Evolutionary conservation across 1,140 invertebrate species (phyloP).

Genomic region (Phocides pigmalion): DNA sequence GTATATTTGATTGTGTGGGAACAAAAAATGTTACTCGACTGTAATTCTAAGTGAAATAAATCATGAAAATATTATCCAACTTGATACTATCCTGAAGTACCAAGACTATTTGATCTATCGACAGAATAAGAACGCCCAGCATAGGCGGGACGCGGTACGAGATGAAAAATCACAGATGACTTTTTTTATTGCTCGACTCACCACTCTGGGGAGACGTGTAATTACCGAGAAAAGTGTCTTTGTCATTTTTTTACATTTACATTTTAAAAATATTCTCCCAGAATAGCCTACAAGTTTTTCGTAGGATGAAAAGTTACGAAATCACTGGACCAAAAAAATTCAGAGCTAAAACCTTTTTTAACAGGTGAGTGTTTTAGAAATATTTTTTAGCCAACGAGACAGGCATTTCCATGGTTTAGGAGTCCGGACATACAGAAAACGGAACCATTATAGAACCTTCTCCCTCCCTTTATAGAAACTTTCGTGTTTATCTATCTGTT

Average conservation of each 20-base stretch:
- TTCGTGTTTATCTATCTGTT: no score
- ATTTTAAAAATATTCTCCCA: background rate
- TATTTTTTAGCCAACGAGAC: no score
- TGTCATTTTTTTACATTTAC: conserved; percentile 5
- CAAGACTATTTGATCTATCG: conserved; percentile 36
- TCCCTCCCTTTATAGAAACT: no score
- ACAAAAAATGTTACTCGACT: no score
- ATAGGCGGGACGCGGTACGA: conserved; percentile 59
- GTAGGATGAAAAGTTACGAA: background rate
- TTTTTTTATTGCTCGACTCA: conserved; percentile 65
- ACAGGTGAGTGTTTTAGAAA: no score
- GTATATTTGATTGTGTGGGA: no score
- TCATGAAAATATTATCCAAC: background rate
- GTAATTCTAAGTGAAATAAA: no score
- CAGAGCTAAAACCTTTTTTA: no score
- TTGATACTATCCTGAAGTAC: conserved; percentile 36
- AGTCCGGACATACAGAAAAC: no score
- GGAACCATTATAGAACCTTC: no score
- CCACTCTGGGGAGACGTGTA: conserved; percentile 50
- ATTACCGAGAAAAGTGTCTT: conserved; percentile 53
- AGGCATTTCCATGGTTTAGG: no score
- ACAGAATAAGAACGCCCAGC: conserved; percentile 32
- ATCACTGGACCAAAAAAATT: background rate
- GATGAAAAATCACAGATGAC: conserved; percentile 74
- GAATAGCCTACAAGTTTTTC: background rate